Conservation (phyloP, 2,797 vertebrate species). For the Micromesistius poutassou region DNA sequence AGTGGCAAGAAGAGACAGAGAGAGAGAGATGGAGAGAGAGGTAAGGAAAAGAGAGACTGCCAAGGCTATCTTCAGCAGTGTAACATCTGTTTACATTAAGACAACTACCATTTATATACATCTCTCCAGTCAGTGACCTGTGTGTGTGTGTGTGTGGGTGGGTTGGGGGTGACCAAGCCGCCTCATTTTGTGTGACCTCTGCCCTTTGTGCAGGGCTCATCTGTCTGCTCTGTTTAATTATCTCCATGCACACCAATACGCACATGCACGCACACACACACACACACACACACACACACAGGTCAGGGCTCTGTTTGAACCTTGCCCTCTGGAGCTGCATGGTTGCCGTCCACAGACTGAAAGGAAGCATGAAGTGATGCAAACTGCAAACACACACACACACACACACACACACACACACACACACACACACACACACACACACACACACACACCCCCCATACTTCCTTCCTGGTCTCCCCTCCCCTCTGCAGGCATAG, state of each 20-base stretch:
- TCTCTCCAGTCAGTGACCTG: slow-evolving; percentile 27
- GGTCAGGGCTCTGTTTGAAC: slow-evolving; percentile 61
- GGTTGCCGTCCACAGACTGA: slow-evolving; percentile 21
- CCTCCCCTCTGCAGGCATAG: slow-evolving; percentile 23
- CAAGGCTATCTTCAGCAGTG: slow-evolving; percentile 41
- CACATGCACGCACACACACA: slow-evolving; percentile 12
- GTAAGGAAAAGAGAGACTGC: slow-evolving; percentile 28
- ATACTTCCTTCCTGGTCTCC: not conserved
- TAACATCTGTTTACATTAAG: slow-evolving; percentile 55
- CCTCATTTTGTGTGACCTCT: slow-evolving; percentile 52
- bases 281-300: slow-evolving; percentile 23
- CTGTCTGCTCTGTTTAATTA: slow-evolving; percentile 64
- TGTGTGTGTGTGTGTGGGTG: slow-evolving; percentile 18
- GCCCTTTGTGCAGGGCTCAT: slow-evolving; percentile 50
- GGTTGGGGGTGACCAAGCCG: slow-evolving; percentile 13
- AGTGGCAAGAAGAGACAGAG: not conserved
- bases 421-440: slow-evolving; percentile 10
- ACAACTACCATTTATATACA: slow-evolving; percentile 48
- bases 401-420: not conserved
- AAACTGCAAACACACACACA: slow-evolving; percentile 14
- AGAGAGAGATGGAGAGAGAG: not conserved
- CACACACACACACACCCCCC: slow-evolving; percentile 14
- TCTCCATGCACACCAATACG: slow-evolving; percentile 23
- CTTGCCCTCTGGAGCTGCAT: slow-evolving; percentile 25
- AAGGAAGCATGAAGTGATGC: slow-evolving; percentile 31